These are phyloP conservation scores for Alosa sapidissima DNA, from an alignment of 2,797 vertebrate species.

Conservation along the genomic window DNA sequence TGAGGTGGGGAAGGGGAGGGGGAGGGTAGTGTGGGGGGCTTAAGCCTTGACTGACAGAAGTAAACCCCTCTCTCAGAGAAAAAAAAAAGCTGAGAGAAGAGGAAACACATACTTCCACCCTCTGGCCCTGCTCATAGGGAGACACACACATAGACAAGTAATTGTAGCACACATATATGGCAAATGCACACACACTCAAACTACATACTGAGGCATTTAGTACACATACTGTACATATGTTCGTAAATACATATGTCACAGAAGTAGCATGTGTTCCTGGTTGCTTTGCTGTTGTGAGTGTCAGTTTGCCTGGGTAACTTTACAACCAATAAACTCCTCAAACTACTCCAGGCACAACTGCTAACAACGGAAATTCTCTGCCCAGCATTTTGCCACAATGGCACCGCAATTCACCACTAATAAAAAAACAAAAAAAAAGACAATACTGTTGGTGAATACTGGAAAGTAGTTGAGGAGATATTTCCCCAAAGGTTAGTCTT, in stretches of 20 bases:
- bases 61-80: neutral
- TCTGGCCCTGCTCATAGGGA: neutral
- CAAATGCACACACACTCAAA: neutral
- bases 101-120: neutral
- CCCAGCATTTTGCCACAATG: neutral
- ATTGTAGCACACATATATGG: neutral
- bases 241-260: neutral
- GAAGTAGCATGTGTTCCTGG: neutral
- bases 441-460: neutral
- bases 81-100: neutral
- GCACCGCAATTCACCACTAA: neutral
- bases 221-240: neutral
- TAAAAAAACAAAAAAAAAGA: neutral
- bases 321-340: too few relatives aligned
- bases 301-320: neutral
- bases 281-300: neutral
- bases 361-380: too few relatives aligned
- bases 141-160: neutral
- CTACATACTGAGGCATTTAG: neutral
- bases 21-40: neutral
- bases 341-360: too few relatives aligned
- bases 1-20: neutral
- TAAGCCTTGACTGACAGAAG: slow-evolving; percentile 19
- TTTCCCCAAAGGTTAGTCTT: neutral
- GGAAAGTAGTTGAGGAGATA: neutral